Base-by-base conservation (phyloP, 2,797 vertebrate genomes). In the Lacerta bilineata region DNA sequence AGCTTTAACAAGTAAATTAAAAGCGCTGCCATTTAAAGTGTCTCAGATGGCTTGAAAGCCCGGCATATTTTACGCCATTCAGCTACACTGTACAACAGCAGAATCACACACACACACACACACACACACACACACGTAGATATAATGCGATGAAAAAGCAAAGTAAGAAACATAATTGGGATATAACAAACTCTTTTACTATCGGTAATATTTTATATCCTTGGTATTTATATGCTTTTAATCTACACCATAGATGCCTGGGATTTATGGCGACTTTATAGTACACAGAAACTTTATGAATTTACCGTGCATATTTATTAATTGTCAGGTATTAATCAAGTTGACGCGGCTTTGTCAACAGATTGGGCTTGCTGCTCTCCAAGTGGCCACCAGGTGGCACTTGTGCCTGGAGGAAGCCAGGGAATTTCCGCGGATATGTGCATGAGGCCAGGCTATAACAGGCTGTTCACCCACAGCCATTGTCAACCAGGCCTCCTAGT, bases 301-400 rank as follows among this genome's bases (percentile, higher is more conserved):
- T 88, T 83, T 85, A 76, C 39, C 29, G 61, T 77, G 82, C 71
- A 61, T 87, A 46, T 85, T 85, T 81, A 85, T 84, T 87, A 84
- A 85, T 87, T 81, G 61, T 88, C 61, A 61, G 59, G 9, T 43
- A 77, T 90, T 85, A 81, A 87, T 81, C 89, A 84, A 27, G 36
- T 43, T 88, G 89, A 84, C 79, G 8, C 81, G 82, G 61, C 69
- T 87, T 59, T 55, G 84, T 69, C 43, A 55, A 76, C 25, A 71
- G 23, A 23, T 20, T 33, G 11, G 2, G 25, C 17, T 5, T 43
- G 23, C 36, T 59, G 69, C 10, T 23, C 66, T 39, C 13, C 39
- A 17, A 71, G 33, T n/a, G 39, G 10, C 89, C 93, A 90, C 93
- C 39, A 77, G 83, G 89, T 89, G 93, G 90, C 80, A 81, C 81